Evolutionary conservation across 2,888 invertebrate species (phyloP), one percentile per base, ranked within the genome.

Genomic region (Cosmia trapezina): DNA sequence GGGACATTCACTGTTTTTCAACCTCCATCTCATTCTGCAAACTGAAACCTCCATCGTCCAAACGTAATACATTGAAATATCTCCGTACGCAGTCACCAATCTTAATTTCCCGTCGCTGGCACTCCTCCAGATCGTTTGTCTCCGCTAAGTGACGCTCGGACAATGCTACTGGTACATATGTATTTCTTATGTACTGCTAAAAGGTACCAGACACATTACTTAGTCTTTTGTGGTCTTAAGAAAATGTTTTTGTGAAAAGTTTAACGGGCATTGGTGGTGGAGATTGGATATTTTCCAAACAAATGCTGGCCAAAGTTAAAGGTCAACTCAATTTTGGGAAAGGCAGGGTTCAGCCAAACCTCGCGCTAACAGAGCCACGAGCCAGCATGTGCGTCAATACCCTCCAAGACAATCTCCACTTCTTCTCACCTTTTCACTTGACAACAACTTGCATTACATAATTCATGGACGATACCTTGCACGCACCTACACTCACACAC

Each of bases 401-500:
- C 54, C 57, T 67, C 63, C 61, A 65, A 73, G 53, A 77, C 59
- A 70, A 77, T 71, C 76, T 76, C 62, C 51, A 62, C 47, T 51
- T 76, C 59, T 76, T 73, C 71, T 74, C 80, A 76, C 75, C 71
- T 80, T 65, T 70, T 54, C 83, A 70, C 73, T 83, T 76, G 76
- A 78, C 80, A 83, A 83, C 79, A 70, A 56, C 65, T 83, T 70
- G 60, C 78, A 84, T 86, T 81, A 82, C 83, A 83, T 83, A 79
- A 81, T 81, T 83, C 77, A 82, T 88, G 85, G 83, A 73, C 61
- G 81, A 76, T 81, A 77, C 79, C 79, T 83, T 66, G 78, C 85
- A 81, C 89, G 84, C 86, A 85, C 84, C 88, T 83, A 84, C 83
- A 85, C 87, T 77, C 90, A 87, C 89, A 87, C 89, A 86, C 80